Percentiles rank a stretch among this genome's conserved stretches.
Evolutionary conservation across 2,797 vertebrate species (phyloP).

Genomic region (Paedocypris micromegethes): DNA sequence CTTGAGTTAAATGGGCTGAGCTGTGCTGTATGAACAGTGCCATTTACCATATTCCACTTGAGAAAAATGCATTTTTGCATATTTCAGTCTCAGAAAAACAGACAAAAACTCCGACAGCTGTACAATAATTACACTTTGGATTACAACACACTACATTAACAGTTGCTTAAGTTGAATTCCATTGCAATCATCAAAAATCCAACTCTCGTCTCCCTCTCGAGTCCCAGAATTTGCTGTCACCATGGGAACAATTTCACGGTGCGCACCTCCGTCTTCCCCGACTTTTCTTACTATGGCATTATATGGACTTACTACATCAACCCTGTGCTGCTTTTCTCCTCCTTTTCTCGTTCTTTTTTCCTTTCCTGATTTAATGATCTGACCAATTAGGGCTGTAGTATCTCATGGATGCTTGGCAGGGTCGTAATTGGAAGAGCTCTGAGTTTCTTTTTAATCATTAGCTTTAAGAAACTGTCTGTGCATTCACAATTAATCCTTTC

Average conservation of each 20-base stretch:
- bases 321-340: constrained; percentile 14
- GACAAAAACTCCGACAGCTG: constrained; percentile 16
- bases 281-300: background rate
- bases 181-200: constrained; percentile 23
- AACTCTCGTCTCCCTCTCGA: background rate
- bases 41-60: no score
- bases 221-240: constrained; percentile 16
- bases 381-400: constrained; percentile 41
- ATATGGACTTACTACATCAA: background rate
- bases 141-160: constrained; percentile 18
- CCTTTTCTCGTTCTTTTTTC: constrained; percentile 18
- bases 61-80: background rate
- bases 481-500: constrained; percentile 46
- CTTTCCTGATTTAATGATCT: constrained; percentile 40
- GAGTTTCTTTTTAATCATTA: constrained; percentile 39
- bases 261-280: constrained; percentile 4
- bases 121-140: constrained; percentile 32
- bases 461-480: constrained; percentile 39
- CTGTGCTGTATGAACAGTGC: no score
- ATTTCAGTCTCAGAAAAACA: background rate
- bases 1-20: no score
- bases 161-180: constrained; percentile 18
- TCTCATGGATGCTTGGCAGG: constrained; percentile 42
- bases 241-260: constrained; percentile 25
- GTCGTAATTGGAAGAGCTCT: constrained; percentile 39